Evolutionary conservation across 2,797 vertebrate species (phyloP).

Genomic region (Picus viridis): DNA sequence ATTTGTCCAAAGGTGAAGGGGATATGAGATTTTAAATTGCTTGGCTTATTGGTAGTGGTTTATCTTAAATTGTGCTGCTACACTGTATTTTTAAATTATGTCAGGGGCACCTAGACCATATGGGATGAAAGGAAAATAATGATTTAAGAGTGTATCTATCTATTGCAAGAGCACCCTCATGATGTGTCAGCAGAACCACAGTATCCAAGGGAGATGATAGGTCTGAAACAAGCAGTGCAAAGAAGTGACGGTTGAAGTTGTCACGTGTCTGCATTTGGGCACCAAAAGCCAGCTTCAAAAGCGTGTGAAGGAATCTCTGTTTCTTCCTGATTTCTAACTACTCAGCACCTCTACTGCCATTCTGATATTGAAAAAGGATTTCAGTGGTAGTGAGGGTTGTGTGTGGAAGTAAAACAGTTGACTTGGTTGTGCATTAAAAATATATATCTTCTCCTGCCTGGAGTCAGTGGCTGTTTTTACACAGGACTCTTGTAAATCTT

Average conservation of each 20-base stretch:
- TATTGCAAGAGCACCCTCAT: constrained; percentile 30
- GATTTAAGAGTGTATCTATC: constrained; percentile 50
- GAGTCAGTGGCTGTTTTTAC: background rate
- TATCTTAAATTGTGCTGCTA: constrained; percentile 66
- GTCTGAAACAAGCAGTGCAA: constrained; percentile 37
- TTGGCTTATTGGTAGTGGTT: constrained; percentile 60
- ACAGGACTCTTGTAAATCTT: background rate
- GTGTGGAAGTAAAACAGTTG: background rate
- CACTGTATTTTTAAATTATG: constrained; percentile 63
- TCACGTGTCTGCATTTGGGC: background rate
- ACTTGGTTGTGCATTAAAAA: background rate
- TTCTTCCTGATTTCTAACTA: constrained; percentile 6
- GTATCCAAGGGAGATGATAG: constrained; percentile 36
- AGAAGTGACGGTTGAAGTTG: constrained; percentile 11
- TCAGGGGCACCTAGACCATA: constrained; percentile 55
- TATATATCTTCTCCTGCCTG: background rate
- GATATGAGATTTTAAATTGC: constrained; percentile 68
- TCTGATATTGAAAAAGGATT: background rate
- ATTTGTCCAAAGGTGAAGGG: constrained; percentile 46
- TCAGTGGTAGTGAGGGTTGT: background rate
- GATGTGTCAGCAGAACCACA: constrained; percentile 52
- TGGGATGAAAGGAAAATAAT: constrained; percentile 65
- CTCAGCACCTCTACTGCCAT: background rate
- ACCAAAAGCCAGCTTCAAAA: constrained; percentile 9
- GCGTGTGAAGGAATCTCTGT: background rate